phyloP scores from a whole-genome alignment of 2,888 invertebrate genomes.

The Neria commutata region DNA sequence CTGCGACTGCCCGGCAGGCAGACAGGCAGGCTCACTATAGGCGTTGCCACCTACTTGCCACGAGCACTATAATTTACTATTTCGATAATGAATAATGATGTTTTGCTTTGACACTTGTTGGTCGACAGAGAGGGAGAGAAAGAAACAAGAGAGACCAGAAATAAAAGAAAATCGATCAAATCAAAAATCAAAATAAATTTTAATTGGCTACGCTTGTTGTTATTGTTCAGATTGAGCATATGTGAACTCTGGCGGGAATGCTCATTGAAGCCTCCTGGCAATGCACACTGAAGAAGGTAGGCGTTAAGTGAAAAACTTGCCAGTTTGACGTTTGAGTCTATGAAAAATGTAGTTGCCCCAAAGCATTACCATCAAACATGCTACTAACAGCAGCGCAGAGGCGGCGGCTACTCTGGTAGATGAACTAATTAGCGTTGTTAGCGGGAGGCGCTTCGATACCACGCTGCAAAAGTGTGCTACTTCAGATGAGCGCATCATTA shows the following conservation, averaged over 20 bases:
- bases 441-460: background rate
- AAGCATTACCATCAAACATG: no score
- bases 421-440: background rate
- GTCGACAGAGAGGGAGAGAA: background rate
- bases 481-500: no score
- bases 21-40: no score
- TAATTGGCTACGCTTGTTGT: background rate
- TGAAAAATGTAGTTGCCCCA: no score
- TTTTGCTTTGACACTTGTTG: conserved; percentile 48
- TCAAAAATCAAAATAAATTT: background rate
- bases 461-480: no score
- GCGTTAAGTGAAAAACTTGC: background rate
- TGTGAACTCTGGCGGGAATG: no score
- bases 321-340: no score
- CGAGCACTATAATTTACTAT: conserved; percentile 32
- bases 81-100: conserved; percentile 54
- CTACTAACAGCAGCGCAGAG: no score
- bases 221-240: no score
- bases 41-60: background rate
- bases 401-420: conserved; percentile 41
- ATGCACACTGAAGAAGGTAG: no score
- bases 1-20: background rate
- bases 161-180: background rate
- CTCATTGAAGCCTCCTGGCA: background rate
- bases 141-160: background rate